Percentiles rank a stretch among this genome's conserved stretches.
Conservation (phyloP, 2,113 vertebrate genomes). For the Mormoops blainvillei region DNA sequence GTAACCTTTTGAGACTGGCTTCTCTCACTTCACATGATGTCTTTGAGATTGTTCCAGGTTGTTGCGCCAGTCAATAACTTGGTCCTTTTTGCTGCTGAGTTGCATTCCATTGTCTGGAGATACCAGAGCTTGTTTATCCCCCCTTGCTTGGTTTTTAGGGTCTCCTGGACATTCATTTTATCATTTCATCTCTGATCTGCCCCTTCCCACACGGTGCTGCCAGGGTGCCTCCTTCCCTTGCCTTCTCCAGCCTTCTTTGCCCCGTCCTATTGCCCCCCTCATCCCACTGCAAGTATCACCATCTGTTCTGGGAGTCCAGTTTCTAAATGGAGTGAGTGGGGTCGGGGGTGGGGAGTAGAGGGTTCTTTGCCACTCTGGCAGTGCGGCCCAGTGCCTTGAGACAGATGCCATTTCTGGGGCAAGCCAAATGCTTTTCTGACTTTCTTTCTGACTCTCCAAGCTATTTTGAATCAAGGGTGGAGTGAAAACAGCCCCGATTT, state of each 20-base stretch:
- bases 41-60: background rate
- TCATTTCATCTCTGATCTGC: background rate
- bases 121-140: background rate
- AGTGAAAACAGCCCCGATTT: fast-evolving
- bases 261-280: background rate
- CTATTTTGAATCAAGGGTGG: background rate
- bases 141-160: background rate
- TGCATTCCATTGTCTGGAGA: background rate
- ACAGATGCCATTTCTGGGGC: background rate
- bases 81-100: background rate
- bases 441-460: background rate
- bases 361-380: background rate
- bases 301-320: background rate
- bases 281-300: background rate
- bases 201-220: background rate
- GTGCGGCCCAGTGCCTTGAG: background rate
- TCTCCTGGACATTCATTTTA: background rate
- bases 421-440: background rate
- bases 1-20: background rate
- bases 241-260: too few species aligned
- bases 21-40: background rate
- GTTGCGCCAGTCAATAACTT: background rate
- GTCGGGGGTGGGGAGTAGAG: fast-evolving
- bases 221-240: too few species aligned
- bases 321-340: background rate